phyloP scores from a whole-genome alignment of 2,113 vertebrate species.

The Nannospalax galili region DNA sequence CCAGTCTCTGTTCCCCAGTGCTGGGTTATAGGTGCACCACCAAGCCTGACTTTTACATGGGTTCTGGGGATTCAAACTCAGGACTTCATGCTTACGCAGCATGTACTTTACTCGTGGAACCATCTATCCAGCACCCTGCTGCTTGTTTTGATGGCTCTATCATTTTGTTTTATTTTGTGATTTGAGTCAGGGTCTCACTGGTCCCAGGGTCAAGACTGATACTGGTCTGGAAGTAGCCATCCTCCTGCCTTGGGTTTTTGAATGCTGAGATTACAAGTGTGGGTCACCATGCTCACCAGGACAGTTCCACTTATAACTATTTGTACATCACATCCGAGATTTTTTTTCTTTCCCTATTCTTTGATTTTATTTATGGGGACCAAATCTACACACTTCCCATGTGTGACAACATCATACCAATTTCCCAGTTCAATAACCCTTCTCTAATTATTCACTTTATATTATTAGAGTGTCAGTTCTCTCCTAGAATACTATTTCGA shows the following conservation, averaged over 20 bases:
- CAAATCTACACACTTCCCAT: background rate
- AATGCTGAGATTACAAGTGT: background rate
- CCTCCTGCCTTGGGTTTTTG: background rate
- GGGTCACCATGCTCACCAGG: background rate
- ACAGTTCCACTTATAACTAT: background rate
- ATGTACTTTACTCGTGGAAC: background rate
- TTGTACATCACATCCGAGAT: background rate
- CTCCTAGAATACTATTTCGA: constrained; percentile 54
- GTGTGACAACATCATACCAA: background rate
- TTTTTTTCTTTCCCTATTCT: background rate
- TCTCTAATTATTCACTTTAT: background rate
- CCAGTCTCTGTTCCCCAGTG: background rate
- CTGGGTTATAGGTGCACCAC: background rate
- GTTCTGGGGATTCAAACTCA: background rate
- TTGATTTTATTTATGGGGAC: background rate
- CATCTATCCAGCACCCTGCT: background rate
- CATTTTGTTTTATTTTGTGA: background rate
- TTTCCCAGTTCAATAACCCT: background rate
- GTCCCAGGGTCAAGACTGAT: background rate
- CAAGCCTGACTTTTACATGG: background rate
- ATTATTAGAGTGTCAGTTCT: background rate
- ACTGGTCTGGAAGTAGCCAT: background rate
- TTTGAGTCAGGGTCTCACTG: background rate
- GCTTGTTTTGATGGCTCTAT: background rate
- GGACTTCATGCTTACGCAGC: background rate